Percentiles rank a stretch among this genome's conserved stretches.
These are phyloP conservation scores for Oncorhynchus kisutch DNA, from an alignment of 2,113 vertebrate genomes.

Conservation along the genomic window DNA sequence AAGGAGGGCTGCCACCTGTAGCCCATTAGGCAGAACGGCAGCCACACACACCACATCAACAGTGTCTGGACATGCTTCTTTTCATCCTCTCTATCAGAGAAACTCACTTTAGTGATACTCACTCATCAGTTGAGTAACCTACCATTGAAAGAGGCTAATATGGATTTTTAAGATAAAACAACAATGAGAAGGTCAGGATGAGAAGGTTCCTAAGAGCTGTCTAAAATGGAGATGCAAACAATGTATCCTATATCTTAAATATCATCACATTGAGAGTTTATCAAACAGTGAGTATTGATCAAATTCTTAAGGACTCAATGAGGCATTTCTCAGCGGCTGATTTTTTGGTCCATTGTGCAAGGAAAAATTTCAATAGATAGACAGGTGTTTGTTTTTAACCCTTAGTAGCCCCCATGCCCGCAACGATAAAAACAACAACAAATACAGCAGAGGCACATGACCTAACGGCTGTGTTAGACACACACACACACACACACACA, in stretches of 20 bases:
- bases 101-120: background rate
- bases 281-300: background rate
- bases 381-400: background rate
- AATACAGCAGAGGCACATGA: background rate
- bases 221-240: no score
- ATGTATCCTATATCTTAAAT: no score
- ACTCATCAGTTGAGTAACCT: background rate
- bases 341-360: background rate
- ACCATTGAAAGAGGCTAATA: background rate
- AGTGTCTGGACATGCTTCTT: background rate
- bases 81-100: no score
- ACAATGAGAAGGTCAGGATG: no score
- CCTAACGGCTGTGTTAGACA: background rate
- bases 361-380: background rate
- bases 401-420: background rate
- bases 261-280: no score
- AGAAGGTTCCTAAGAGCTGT: no score
- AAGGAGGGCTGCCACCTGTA: conserved; percentile 62
- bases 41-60: background rate
- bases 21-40: conserved; percentile 58
- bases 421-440: background rate
- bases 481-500: no score
- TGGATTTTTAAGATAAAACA: background rate
- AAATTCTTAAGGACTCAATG: background rate
- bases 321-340: background rate